Base-by-base conservation (phyloP, 35 echinoderm and acorn worm species). In the Holothuria glaberrima region DNA sequence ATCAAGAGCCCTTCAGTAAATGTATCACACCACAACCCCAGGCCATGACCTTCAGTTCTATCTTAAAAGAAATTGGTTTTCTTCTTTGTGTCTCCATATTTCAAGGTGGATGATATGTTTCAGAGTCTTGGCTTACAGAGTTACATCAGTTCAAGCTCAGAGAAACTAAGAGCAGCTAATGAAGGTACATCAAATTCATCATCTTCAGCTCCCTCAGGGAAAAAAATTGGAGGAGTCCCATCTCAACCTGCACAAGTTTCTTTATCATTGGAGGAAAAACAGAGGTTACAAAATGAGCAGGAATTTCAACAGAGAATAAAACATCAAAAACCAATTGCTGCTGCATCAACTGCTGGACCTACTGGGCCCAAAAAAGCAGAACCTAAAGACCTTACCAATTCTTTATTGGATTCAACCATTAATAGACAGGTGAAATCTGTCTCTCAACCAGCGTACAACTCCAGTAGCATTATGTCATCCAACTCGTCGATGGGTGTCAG, bases 231-330 rank as follows among this genome's bases (percentile, higher is more conserved):
- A 54, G 50, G 50, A 17, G 18, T 59, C 35, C 54, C 75, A 22
- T 86, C 86, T 34, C 86, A 85, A 41, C 71, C 88, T 6, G 21
- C 90, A 21, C 60, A 90, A 41, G 88, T 94, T 2, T 94, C 93
- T 46, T 59, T 99, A 66, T 89, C 65, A 1, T 63, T 99, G 65
- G 91, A 95, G 26, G 97, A 99, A 67, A 99, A 99, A 67, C 97
- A 99, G 76, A 92, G 88, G 41, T 77, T 99, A 24, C 97, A 93
- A 57, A 99, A 94, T 36, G 97, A 99, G 62, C 97, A 99, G 69
- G 97, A 99, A 66, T 94, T 93, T 67, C 97, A 99, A 33, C 87
- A 94, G 64, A 82, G 93, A 50, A 80, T 91, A 30, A 99, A 99
- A 70, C 78, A 71, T 4, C 97, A 99, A 36, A 76, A 95, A 64